phyloP scores from a whole-genome alignment of 2,113 vertebrate species.

The Steatornis caripensis region DNA sequence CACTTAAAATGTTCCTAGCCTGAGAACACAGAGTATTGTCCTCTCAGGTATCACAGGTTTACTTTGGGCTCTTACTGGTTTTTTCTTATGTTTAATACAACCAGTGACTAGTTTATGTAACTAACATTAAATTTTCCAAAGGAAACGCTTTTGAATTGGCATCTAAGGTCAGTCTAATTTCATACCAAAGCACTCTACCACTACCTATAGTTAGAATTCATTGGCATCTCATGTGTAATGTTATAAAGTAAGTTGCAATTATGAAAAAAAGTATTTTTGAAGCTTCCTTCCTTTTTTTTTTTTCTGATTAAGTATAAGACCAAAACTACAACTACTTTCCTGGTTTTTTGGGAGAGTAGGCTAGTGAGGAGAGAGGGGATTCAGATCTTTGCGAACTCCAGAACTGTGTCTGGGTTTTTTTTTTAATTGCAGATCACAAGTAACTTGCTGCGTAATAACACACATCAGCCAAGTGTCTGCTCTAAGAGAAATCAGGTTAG shows the following conservation, averaged over 20 bases:
- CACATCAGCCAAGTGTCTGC: neutral
- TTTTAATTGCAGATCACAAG: neutral
- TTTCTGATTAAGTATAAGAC: neutral
- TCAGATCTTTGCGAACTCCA: neutral
- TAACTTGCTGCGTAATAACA: neutral
- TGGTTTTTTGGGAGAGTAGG: neutral
- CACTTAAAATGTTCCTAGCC: neutral
- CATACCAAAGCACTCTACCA: neutral
- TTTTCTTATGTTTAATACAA: neutral
- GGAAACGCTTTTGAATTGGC: neutral
- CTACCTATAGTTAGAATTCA: neutral
- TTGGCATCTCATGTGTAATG: neutral
- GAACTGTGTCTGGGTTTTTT: neutral
- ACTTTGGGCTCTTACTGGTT: neutral
- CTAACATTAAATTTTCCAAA: neutral
- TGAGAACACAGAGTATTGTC: neutral
- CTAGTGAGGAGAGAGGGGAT: neutral
- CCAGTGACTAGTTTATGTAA: neutral
- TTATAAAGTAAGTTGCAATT: neutral
- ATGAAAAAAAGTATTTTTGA: neutral
- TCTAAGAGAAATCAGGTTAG: neutral
- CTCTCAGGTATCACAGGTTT: neutral
- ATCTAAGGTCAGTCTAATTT: neutral
- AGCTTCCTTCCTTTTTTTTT: neutral
- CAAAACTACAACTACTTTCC: neutral